Conservation (phyloP, 2,113 vertebrate species). For the Neolamprologus sp. region DNA sequence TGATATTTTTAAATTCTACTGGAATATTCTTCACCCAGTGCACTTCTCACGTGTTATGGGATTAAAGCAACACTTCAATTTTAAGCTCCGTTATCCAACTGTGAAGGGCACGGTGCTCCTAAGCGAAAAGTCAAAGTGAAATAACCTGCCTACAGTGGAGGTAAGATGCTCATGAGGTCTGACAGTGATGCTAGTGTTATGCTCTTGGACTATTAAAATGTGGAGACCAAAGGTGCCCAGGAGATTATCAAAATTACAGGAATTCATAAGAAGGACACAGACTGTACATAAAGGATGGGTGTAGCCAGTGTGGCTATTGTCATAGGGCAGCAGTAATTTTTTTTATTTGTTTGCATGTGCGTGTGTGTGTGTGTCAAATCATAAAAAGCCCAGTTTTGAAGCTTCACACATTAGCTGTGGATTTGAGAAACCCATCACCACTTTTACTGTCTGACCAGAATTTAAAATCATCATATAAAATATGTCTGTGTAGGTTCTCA, state of each 20-base stretch:
- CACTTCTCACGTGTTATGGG: slow-evolving; percentile 10
- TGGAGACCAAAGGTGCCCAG: background rate
- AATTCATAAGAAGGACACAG: background rate
- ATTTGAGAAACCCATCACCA: background rate
- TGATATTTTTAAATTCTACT: slow-evolving; percentile 13
- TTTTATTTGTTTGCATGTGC: fast-evolving
- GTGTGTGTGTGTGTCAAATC: background rate
- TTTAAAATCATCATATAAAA: background rate
- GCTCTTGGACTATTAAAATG: background rate
- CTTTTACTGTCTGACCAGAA: background rate
- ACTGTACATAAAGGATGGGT: background rate
- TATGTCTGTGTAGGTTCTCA: background rate
- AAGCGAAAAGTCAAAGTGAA: background rate
- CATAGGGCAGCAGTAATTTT: background rate
- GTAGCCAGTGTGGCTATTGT: background rate
- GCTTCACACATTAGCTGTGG: background rate
- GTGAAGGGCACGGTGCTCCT: background rate
- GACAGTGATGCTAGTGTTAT: background rate
- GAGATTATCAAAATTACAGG: background rate
- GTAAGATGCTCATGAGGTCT: background rate
- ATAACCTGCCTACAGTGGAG: background rate
- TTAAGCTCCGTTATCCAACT: background rate
- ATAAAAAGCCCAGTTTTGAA: background rate
- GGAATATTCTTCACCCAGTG: slow-evolving; percentile 27
- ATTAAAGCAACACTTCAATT: background rate